Evolutionary conservation across 1,140 invertebrate genomes (phyloP).

Genomic region (Polypedilum pembai): DNA sequence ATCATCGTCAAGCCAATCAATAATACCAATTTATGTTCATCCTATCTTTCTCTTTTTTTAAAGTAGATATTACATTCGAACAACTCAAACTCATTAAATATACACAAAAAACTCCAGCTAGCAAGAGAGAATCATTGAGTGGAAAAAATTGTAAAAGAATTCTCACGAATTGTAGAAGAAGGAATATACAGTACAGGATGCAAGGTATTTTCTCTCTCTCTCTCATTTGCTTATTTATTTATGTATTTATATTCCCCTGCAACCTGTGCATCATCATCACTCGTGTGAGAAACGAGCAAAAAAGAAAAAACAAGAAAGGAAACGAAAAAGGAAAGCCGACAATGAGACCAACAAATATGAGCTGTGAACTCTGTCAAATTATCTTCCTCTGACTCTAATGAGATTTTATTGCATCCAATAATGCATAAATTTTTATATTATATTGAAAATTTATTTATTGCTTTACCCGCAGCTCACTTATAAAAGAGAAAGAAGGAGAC

Average conservation of each 20-base stretch:
- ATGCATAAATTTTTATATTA: no score
- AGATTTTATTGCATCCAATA: slow-evolving; percentile 7
- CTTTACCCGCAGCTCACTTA: neutral
- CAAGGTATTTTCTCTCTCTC: neutral
- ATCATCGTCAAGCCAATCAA: no score
- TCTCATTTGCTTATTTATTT: neutral
- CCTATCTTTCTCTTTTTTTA: no score
- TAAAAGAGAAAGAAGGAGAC: neutral
- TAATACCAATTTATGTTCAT: no score
- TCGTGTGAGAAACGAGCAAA: slow-evolving; percentile 3
- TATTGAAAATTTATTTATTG: neutral
- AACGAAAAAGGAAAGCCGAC: neutral
- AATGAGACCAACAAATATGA: no score
- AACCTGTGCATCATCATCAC: slow-evolving; percentile 11
- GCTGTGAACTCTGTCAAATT: no score
- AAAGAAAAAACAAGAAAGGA: neutral
- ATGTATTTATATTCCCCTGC: slow-evolving; percentile 4
- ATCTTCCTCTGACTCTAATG: neutral
- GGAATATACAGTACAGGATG: neutral
- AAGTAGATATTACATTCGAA: no score
- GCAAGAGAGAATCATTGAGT: neutral
- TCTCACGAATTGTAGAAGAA: neutral
- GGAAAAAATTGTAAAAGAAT: slow-evolving; percentile 4
- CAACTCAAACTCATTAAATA: no score
- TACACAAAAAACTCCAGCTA: no score